A percentile compares a stretch with the other conserved stretches of the same genome.
Evolutionary conservation across 2,113 vertebrate genomes (phyloP).

Genomic region (Oreochromis aureus): DNA sequence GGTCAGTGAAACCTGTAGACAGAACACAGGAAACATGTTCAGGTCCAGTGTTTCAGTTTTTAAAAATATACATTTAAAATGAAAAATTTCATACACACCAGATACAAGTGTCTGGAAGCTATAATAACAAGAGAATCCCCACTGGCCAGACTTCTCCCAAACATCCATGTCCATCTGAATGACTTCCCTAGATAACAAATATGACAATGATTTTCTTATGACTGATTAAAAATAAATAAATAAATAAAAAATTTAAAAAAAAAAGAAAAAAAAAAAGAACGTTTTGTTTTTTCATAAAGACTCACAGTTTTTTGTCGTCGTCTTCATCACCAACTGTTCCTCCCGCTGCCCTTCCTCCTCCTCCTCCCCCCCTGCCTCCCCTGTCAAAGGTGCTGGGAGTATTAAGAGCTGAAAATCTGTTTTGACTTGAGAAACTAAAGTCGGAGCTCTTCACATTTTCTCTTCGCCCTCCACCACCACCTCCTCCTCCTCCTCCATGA

Average conservation of each 20-base stretch:
- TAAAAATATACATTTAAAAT: neutral
- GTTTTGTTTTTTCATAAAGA: neutral
- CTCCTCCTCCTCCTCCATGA: conserved; percentile 30
- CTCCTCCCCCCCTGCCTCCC: conserved; percentile 52
- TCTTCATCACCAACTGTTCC: conserved; percentile 68
- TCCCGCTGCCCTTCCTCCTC: conserved; percentile 31
- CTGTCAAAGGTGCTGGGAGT: conserved; percentile 30
- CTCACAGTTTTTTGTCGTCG: conserved; percentile 81
- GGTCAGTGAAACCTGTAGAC: conserved; percentile 82
- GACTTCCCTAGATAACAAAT: conserved; percentile 71
- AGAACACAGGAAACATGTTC: neutral
- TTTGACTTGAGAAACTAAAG: conserved; percentile 71
- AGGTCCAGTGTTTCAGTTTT: neutral
- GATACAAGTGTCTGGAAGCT: conserved; percentile 72
- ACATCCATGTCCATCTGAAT: conserved; percentile 83
- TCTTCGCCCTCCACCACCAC: conserved; percentile 59
- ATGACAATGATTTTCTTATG: neutral
- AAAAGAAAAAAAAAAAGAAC: neutral
- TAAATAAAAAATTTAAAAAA: neutral
- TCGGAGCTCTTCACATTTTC: conserved; percentile 52
- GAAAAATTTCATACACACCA: conserved; percentile 67
- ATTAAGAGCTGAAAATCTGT: conserved; percentile 72
- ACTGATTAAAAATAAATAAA: neutral
- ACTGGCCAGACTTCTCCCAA: conserved; percentile 88
- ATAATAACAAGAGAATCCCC: conserved; percentile 87